Evolutionary conservation across 2,888 invertebrate species (phyloP).

Genomic region (Arrhopalites spinosus): DNA sequence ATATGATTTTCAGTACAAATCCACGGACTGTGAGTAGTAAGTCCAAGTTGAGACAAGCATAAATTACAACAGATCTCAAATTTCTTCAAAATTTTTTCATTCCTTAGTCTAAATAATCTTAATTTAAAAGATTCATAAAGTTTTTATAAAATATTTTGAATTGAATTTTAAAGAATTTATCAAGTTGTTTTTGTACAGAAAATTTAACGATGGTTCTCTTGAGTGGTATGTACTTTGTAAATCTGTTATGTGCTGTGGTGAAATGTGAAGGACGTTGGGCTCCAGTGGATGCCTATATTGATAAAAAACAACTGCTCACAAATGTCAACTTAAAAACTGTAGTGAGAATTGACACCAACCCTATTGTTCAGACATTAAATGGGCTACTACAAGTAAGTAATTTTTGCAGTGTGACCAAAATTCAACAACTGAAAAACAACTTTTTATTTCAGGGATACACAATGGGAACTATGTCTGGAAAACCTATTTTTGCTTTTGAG

Average conservation of each 20-base stretch:
- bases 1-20: too few species aligned
- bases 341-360: slow-evolving; percentile 26
- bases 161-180: too few species aligned
- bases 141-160: too few species aligned
- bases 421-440: too few species aligned
- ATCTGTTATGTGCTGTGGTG: slow-evolving; percentile 45
- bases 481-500: slow-evolving; percentile 37
- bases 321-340: neutral
- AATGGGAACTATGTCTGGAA: slow-evolving; percentile 30
- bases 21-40: too few species aligned
- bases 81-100: too few species aligned
- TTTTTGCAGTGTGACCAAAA: too few species aligned
- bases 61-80: too few species aligned
- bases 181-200: too few species aligned
- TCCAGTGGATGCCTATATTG: slow-evolving; percentile 43
- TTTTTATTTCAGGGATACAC: slow-evolving; percentile 34
- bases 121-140: too few species aligned
- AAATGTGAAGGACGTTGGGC: slow-evolving; percentile 40
- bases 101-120: too few species aligned
- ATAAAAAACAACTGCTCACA: neutral
- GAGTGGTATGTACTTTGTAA: slow-evolving; percentile 31
- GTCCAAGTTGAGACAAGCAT: too few species aligned
- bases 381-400: slow-evolving; percentile 2
- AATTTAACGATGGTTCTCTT: neutral
- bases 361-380: slow-evolving; percentile 26